Evolutionary conservation across 2,797 vertebrate species (phyloP).

Genomic region (Brotula barbata): DNA sequence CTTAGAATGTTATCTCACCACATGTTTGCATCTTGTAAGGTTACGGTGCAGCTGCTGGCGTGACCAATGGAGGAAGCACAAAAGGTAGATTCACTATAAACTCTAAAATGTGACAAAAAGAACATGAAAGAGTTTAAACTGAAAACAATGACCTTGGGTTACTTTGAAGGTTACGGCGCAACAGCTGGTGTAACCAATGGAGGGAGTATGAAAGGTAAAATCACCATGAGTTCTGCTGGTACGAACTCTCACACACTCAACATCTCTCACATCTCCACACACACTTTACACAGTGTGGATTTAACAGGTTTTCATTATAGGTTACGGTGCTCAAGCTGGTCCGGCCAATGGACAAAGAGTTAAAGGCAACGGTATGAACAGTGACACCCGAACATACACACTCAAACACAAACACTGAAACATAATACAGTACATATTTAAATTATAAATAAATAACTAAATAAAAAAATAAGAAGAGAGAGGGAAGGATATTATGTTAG

Average conservation of each 20-base stretch:
- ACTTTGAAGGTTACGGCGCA: slow-evolving; percentile 51
- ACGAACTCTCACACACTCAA: no score
- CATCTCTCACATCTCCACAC: not conserved
- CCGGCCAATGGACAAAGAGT: slow-evolving; percentile 39
- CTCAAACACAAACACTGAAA: not conserved
- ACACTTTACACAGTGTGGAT: not conserved
- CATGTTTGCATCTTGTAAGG: slow-evolving; percentile 29
- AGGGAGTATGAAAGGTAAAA: slow-evolving; percentile 52
- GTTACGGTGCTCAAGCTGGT: slow-evolving; percentile 46
- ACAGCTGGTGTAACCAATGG: slow-evolving; percentile 39
- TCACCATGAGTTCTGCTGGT: not conserved
- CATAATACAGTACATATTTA: not conserved
- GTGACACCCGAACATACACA: not conserved
- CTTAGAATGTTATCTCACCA: not conserved
- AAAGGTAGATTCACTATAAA: slow-evolving; percentile 46
- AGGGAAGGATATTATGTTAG: no score
- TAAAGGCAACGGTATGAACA: slow-evolving; percentile 49
- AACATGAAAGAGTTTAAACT: no score
- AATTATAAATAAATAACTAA: slow-evolving; percentile 13
- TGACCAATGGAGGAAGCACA: slow-evolving; percentile 30
- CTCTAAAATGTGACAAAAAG: no score
- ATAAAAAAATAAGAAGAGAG: no score
- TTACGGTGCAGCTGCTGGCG: slow-evolving; percentile 44
- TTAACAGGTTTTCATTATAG: slow-evolving; percentile 40
- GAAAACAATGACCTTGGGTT: no score